These are phyloP conservation scores for Laticauda colubrina DNA, from an alignment of 2,113 vertebrate species.

Conservation along the genomic window DNA sequence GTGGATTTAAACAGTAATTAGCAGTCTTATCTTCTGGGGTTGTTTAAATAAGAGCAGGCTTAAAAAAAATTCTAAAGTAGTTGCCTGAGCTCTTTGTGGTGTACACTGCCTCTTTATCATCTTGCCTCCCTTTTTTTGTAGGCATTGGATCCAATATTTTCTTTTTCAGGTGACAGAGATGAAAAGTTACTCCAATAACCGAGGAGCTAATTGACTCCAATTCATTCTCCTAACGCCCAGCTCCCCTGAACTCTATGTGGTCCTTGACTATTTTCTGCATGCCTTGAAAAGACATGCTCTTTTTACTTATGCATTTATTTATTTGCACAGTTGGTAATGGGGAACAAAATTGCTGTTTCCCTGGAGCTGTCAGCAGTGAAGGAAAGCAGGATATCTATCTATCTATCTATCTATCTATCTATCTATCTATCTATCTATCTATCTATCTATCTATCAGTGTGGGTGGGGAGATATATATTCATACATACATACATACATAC, in stretches of 20 bases:
- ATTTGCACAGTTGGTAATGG: neutral
- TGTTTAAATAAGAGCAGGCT: neutral
- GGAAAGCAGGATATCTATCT: neutral
- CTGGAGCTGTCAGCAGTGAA: neutral
- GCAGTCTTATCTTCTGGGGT: neutral
- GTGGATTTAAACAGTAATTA: neutral
- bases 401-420: no score
- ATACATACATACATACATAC: no score
- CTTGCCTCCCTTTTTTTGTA: neutral
- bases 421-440: no score
- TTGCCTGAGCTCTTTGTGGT: neutral
- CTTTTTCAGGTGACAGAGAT: neutral
- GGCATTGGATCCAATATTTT: neutral
- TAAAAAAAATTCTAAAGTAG: neutral
- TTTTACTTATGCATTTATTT: neutral
- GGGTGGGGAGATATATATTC: no score
- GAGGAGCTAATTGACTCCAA: neutral
- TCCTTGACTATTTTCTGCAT: neutral
- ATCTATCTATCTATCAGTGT: no score
- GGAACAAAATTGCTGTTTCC: neutral
- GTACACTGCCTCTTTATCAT: neutral
- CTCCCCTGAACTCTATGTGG: neutral
- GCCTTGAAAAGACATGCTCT: neutral
- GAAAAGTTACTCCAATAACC: neutral
- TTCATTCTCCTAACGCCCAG: neutral